A percentile compares a stretch with the other conserved stretches of the same genome.
Evolutionary conservation across 1,140 invertebrate genomes (phyloP).

Genomic region (Trichomalopsis sarcophagae): DNA sequence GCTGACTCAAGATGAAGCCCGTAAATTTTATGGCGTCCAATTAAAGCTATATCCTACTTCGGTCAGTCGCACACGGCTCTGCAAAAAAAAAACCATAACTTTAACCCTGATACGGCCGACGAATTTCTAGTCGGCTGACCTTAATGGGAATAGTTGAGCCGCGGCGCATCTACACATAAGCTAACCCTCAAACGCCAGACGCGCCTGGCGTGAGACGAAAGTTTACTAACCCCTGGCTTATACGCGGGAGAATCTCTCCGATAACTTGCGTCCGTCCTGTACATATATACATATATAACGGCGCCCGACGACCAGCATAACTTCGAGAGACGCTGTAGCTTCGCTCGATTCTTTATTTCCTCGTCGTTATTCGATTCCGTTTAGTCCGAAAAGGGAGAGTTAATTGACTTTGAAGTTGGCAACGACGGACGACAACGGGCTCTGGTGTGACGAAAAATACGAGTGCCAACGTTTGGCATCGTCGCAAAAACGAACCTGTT

Average conservation of each 20-base stretch:
- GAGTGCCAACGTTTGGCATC: too few relatives aligned
- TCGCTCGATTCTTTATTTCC: constrained; percentile 29
- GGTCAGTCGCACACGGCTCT: too few relatives aligned
- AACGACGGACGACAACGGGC: neutral
- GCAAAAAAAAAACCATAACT: too few relatives aligned
- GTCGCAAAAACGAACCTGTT: too few relatives aligned
- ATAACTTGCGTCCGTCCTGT: constrained; percentile 7
- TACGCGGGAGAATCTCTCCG: constrained; percentile 30
- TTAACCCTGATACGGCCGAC: neutral
- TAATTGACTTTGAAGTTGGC: constrained; percentile 37
- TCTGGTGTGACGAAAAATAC: too few relatives aligned
- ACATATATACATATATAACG: too few relatives aligned
- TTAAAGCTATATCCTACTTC: too few relatives aligned
- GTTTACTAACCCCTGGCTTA: constrained; percentile 22
- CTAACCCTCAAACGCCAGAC: neutral
- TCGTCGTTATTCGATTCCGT: constrained; percentile 26
- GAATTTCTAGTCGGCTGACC: constrained; percentile 16
- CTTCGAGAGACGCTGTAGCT: neutral
- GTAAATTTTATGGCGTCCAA: too few relatives aligned
- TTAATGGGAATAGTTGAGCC: constrained; percentile 36
- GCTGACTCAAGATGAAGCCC: too few relatives aligned
- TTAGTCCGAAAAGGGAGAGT: neutral
- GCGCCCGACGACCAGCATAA: neutral
- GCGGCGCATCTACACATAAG: neutral
- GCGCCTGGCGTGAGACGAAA: constrained; percentile 2